A percentile compares a stretch with the other conserved stretches of the same genome.
Conservation (phyloP, 2,797 vertebrate species). For the Selene dorsalis region DNA sequence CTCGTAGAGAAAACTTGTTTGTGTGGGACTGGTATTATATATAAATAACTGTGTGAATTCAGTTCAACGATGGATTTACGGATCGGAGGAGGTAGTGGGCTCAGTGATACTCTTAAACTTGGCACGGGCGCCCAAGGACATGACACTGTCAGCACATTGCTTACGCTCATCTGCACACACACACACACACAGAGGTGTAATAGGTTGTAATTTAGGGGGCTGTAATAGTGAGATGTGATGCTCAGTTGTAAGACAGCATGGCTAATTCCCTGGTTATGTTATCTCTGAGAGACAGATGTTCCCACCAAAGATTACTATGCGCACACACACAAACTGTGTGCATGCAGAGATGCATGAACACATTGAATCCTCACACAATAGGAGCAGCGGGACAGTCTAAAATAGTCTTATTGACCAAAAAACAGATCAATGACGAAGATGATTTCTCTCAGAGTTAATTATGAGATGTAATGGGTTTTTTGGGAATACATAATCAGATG, state of each 20-base stretch:
- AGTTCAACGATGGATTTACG: constrained; percentile 62
- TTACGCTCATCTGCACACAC: constrained; percentile 49
- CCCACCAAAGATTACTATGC: constrained; percentile 73
- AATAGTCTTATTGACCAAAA: constrained; percentile 70
- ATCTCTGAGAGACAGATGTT: constrained; percentile 83
- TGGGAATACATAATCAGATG: constrained; percentile 13
- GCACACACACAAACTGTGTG: constrained; percentile 35
- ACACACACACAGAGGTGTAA: constrained; percentile 67
- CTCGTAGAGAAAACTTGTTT: constrained; percentile 42
- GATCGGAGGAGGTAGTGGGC: constrained; percentile 67
- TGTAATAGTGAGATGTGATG: constrained; percentile 76
- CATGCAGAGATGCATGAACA: constrained; percentile 52
- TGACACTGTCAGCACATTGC: constrained; percentile 67
- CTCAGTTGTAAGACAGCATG: constrained; percentile 77
- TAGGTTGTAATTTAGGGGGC: constrained; percentile 75
- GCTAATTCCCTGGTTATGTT: constrained; percentile 79
- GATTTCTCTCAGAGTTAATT: constrained; percentile 63
- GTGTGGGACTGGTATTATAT: constrained; percentile 46
- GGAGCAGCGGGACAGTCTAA: constrained; percentile 50
- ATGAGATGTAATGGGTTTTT: constrained; percentile 64
- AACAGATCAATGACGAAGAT: constrained; percentile 66
- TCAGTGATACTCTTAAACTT: constrained; percentile 72
- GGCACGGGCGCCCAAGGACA: constrained; percentile 73
- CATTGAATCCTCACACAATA: constrained; percentile 63
- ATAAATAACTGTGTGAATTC: constrained; percentile 51